Conservation (phyloP, 2,888 invertebrate genomes). For the Tachina lurida region DNA sequence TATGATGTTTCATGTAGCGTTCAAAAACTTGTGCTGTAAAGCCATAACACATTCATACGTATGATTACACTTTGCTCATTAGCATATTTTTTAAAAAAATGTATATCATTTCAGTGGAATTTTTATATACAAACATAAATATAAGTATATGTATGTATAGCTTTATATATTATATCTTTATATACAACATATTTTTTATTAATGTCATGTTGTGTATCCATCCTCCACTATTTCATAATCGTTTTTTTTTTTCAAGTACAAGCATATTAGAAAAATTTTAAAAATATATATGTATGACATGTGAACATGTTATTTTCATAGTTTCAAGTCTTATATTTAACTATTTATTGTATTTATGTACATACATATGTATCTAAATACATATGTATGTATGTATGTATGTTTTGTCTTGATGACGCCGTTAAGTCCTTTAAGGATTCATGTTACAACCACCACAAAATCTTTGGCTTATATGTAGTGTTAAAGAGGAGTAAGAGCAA, state of each 20-base stretch:
- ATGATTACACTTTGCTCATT: constrained; percentile 17
- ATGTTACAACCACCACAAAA: constrained; percentile 39
- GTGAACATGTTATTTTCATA: constrained; percentile 62
- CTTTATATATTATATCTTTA: not conserved
- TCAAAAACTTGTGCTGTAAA: constrained; percentile 16
- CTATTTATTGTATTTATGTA: constrained; percentile 8
- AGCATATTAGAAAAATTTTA: not conserved
- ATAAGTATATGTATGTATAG: no score
- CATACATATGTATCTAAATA: constrained; percentile 2
- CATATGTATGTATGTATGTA: no score
- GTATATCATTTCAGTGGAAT: constrained; percentile 25
- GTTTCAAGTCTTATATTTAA: constrained; percentile 57
- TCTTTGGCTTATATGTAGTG: not conserved
- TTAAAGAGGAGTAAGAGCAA: not conserved
- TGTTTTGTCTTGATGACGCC: constrained; percentile 53
- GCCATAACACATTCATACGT: not conserved
- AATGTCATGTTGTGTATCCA: not conserved
- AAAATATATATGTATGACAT: constrained; percentile 51
- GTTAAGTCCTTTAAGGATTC: constrained; percentile 56
- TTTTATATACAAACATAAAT: not conserved
- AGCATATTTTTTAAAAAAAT: constrained; percentile 22
- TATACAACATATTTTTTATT: constrained; percentile 13
- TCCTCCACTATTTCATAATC: constrained; percentile 10
- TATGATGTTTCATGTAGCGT: constrained; percentile 14
- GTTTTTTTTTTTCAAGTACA: constrained; percentile 33